Conservation (phyloP, 2,113 vertebrate species). For the Trichechus manatus region DNA sequence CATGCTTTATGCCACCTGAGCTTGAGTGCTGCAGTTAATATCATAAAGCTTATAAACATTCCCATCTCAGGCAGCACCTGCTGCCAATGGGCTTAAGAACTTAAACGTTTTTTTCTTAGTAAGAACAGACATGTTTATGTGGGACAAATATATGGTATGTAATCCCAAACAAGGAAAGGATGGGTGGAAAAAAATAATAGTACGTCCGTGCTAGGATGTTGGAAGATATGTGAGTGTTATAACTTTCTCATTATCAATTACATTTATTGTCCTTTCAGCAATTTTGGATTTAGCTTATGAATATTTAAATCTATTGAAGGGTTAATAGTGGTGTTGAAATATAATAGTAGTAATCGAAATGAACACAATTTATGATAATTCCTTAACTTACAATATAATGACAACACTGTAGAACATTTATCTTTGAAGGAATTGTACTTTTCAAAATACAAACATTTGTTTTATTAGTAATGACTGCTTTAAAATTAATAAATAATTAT, state of each 20-base stretch:
- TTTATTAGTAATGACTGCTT: conserved; percentile 10
- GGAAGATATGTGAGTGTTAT: conserved; percentile 72
- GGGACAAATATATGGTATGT: conserved; percentile 83
- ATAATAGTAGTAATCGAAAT: neutral
- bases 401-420: neutral
- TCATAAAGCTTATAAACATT: conserved; percentile 90
- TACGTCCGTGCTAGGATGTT: conserved; percentile 76
- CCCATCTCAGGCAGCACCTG: conserved; percentile 83
- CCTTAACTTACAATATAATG: neutral
- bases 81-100: conserved; percentile 75
- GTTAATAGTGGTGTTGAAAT: neutral
- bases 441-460: conserved; percentile 21
- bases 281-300: conserved; percentile 40
- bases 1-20: conserved; percentile 93
- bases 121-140: conserved; percentile 88
- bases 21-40: conserved; percentile 92
- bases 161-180: conserved; percentile 84
- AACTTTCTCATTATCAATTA: conserved; percentile 73
- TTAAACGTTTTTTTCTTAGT: conserved; percentile 76
- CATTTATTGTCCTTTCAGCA: conserved; percentile 53
- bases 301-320: conserved; percentile 48
- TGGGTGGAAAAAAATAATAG: conserved; percentile 71
- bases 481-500: conserved; percentile 47
- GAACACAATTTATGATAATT: neutral
- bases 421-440: conserved; percentile 14